Evolutionary conservation across 2,797 vertebrate genomes (phyloP).

Genomic region (Chiroxiphia lanceolata): DNA sequence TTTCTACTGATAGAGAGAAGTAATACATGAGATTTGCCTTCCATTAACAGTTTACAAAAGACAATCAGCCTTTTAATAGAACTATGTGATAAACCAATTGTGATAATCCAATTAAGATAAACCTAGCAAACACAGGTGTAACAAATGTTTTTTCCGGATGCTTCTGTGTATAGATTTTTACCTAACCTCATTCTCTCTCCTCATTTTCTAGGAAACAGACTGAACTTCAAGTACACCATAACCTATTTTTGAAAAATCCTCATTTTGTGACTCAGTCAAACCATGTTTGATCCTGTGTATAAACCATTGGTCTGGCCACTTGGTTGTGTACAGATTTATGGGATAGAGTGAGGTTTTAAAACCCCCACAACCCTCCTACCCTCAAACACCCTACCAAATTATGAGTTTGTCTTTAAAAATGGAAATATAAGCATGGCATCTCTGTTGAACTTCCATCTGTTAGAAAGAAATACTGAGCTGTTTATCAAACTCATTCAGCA

Average conservation of each 20-base stretch:
- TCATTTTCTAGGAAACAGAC: not conserved
- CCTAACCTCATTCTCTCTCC: not conserved
- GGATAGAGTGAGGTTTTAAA: not conserved
- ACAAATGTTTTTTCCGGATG: not conserved
- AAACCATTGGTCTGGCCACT: not conserved
- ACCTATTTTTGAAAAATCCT: not conserved
- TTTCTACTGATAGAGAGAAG: not conserved
- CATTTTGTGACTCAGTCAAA: not conserved
- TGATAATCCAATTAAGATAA: not conserved
- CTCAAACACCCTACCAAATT: not conserved
- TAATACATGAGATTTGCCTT: not conserved
- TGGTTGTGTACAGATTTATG: not conserved
- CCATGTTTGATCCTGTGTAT: not conserved
- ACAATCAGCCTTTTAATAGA: not conserved
- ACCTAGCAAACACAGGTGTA: not conserved
- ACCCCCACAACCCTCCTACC: not conserved
- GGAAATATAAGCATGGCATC: not conserved
- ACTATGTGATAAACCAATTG: not conserved
- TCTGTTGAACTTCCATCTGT: not conserved
- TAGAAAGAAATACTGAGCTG: not conserved
- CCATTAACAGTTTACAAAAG: not conserved
- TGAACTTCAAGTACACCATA: not conserved
- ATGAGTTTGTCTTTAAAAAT: not conserved
- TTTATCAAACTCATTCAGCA: not conserved
- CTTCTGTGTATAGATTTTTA: not conserved